Conservation (phyloP, 1,140 invertebrate genomes). For the Dysdera silvatica region DNA sequence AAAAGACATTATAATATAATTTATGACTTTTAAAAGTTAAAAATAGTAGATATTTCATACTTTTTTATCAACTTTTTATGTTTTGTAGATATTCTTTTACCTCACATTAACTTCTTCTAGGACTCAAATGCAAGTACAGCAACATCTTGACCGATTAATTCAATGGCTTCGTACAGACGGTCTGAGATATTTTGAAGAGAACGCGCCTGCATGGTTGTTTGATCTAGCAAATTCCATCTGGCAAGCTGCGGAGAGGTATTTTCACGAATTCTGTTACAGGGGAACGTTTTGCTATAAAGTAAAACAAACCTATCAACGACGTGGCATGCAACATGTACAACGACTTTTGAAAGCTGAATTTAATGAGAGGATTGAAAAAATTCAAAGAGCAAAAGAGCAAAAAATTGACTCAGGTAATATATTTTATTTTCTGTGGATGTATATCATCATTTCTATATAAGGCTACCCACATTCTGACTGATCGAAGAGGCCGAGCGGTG, state of each 20-base stretch:
- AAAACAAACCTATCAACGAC: background rate
- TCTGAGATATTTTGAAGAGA: background rate
- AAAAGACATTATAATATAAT: too few relatives aligned
- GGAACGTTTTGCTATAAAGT: slow-evolving; percentile 6
- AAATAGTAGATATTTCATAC: too few relatives aligned
- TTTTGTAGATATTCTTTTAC: too few relatives aligned
- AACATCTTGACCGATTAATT: background rate
- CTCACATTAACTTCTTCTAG: background rate
- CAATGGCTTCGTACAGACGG: background rate
- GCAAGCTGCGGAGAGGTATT: background rate
- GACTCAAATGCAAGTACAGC: background rate
- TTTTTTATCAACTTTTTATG: too few relatives aligned
- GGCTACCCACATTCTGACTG: too few relatives aligned
- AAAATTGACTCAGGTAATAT: background rate
- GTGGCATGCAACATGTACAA: background rate
- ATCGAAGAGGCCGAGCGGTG: too few relatives aligned
- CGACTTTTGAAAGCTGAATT: background rate
- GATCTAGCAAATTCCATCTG: background rate
- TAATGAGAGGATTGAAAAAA: background rate
- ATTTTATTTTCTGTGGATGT: too few relatives aligned
- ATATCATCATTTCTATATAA: too few relatives aligned
- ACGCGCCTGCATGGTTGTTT: background rate
- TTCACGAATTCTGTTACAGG: background rate
- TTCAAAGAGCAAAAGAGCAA: background rate
- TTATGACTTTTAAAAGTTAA: too few relatives aligned